Base-by-base conservation (phyloP, 2,797 vertebrate species). In the Sylvilagus floridanus region DNA sequence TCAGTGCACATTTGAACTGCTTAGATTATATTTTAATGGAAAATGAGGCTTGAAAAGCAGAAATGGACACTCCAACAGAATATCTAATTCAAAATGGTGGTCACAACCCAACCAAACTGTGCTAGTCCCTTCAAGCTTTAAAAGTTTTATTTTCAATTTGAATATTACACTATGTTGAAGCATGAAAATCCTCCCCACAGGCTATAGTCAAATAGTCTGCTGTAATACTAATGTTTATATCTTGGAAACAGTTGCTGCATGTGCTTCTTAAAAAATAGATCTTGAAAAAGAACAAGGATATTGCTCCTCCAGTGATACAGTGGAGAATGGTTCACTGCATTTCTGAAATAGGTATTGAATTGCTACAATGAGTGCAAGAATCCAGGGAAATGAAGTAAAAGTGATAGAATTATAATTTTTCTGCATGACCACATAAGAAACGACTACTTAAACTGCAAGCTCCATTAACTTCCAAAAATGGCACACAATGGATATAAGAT, bases 61-160 rank as follows among this genome's bases (percentile, higher is more conserved):
- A 95, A 94, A 90, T 72, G n/a, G 52, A 19, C 35, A 84, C 26
- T 60, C 79, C 42, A 68, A 94, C n/a, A 77, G 77, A 91, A 82
- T 93, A 85, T 69, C 32, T 86, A 95, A 82, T 88, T 95, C 94
- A 94, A 95, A 69, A 86, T 97, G 90, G 96, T 86, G 79, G 93
- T 96, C 89, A 95, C 84, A 94, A 81, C 5, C 72, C 50, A 94
- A 79, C 17, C 73, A 94, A 81, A 62, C 47, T 85, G 71, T 78
- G 21, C 83, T 75, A 47, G 54, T 60, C 21, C 16, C 69, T 90
- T 92, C 78, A 91, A 94, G 90, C 91, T 88, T 95, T 96, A 73
- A 95, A 95, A 91, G 69, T 97, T 95, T 95, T 96, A 95, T 92
- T 97, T 97, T 95, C 71, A 95, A 96, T 94, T 95, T 95, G 50